Evolutionary conservation across 2,797 vertebrate genomes (phyloP), one percentile per base, ranked within the genome.

Genomic region (Kryptopterus vitreolus): DNA sequence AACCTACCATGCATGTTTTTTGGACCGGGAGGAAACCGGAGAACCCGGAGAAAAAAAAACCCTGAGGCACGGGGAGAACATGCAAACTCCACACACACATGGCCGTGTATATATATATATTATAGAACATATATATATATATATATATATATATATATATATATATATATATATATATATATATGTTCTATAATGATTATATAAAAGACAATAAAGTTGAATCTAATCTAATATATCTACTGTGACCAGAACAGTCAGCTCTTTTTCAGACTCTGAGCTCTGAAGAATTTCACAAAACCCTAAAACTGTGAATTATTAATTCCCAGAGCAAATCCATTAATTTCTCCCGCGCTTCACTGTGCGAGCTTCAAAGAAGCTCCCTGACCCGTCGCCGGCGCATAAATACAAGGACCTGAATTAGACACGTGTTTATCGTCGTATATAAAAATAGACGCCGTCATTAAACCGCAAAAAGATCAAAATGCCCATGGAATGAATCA

Each of bases 271-370:
- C 78, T 12, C 72, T 68, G 16, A 82, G 80, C 83, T 83, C 73
- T 82, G 61, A 73, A 65, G 61, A 84, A 68, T 86, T 90, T 90
- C 71, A 90, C 79, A 71, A 90, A 89, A 88, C 86, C 62, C 77
- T 85, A 76, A 88, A 85, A 85, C 81, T 82, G 38, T 90, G 66
- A 88, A 93, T 90, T 87, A 91, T 92, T 90, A 82, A 92, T 88
- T 68, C 79, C 63, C 68, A 26, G 77, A 9, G 62, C 75, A 73
- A 83, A 58, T 68, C n/a, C 16, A 22, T 70, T 78, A 69, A 73
- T 74, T 63, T 76, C 63, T 68, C n/a, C 18, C 58, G 12, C 24
- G 18, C 79, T 80, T 80, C 65, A 81, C 65, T 76, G 13, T 53
- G 31, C 57, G 55, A 61, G 46, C 31, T 77, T 55, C 46, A 62